A percentile compares a stretch with the other conserved stretches of the same genome.
phyloP scores from a whole-genome alignment of 2,113 vertebrate species.

The Gymnorhina tibicen region DNA sequence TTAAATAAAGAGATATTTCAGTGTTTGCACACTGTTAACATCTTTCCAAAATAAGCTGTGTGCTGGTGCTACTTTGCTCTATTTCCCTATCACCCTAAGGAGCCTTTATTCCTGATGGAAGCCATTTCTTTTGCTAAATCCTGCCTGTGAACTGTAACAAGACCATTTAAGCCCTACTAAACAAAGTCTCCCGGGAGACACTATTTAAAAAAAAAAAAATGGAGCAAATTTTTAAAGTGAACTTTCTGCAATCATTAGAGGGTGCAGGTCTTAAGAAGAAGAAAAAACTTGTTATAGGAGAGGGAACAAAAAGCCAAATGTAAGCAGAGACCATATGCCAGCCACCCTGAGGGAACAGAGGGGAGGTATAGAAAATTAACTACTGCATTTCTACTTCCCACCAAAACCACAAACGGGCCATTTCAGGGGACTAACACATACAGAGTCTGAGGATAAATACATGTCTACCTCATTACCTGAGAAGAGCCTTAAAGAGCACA shows the following conservation, averaged over 20 bases:
- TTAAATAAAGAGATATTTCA: conserved; percentile 27
- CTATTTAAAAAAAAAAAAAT: conserved; percentile 19
- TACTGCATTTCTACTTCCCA: conserved; percentile 6
- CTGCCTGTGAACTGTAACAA: neutral
- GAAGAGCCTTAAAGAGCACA: neutral
- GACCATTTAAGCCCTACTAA: neutral
- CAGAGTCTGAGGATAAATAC: conserved; percentile 10
- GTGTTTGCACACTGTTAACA: neutral
- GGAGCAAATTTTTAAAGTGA: conserved; percentile 4
- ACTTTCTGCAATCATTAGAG: neutral
- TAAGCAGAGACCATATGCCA: neutral
- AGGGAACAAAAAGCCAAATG: conserved; percentile 25
- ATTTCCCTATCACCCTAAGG: neutral
- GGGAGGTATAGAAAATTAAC: neutral
- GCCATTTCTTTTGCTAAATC: conserved; percentile 14
- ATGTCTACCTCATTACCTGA: neutral
- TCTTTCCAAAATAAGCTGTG: conserved; percentile 21
- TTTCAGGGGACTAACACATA: neutral
- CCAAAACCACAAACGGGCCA: neutral
- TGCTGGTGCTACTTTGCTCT: neutral
- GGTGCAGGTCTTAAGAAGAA: neutral
- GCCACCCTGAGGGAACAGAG: neutral
- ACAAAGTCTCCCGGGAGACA: neutral
- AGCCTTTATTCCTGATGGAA: conserved; percentile 11
- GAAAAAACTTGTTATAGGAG: neutral